phyloP scores from a whole-genome alignment of 2,888 invertebrate species.

The Eurois occulta region DNA sequence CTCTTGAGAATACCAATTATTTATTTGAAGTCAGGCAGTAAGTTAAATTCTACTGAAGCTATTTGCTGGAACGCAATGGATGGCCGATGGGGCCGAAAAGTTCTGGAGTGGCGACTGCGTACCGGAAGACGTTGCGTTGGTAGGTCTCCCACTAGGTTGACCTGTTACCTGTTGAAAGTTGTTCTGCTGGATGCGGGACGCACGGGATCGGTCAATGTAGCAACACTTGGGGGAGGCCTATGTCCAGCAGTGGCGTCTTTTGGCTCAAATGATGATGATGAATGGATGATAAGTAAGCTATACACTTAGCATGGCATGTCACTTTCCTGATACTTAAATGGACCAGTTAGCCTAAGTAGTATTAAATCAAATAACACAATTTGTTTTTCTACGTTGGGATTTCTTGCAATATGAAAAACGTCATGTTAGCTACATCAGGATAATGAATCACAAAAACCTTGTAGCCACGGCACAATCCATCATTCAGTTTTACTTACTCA shows the following conservation, averaged over 20 bases:
- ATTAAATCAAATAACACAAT: not conserved
- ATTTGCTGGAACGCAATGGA: not conserved
- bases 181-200: too few species aligned
- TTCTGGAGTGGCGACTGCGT: too few species aligned
- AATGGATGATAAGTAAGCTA: not conserved
- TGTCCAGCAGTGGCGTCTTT: too few species aligned
- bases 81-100: too few species aligned
- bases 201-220: too few species aligned
- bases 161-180: too few species aligned
- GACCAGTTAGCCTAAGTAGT: not conserved
- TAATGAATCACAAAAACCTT: slow-evolving; percentile 3
- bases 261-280: too few species aligned
- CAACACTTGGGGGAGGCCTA: too few species aligned
- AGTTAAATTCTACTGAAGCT: not conserved
- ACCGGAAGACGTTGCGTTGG: too few species aligned
- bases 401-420: not conserved
- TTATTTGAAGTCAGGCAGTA: not conserved
- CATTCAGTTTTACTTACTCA: slow-evolving; percentile 22
- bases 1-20: slow-evolving; percentile 19
- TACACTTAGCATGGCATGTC: not conserved
- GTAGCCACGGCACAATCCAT: slow-evolving; percentile 23
- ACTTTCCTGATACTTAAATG: not conserved
- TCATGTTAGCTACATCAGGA: not conserved
- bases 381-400: not conserved
- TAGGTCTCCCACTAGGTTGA: too few species aligned